Percentiles rank a stretch among this genome's conserved stretches.
phyloP scores from a whole-genome alignment of 1,140 invertebrate species.

The Hyles vespertilio region DNA sequence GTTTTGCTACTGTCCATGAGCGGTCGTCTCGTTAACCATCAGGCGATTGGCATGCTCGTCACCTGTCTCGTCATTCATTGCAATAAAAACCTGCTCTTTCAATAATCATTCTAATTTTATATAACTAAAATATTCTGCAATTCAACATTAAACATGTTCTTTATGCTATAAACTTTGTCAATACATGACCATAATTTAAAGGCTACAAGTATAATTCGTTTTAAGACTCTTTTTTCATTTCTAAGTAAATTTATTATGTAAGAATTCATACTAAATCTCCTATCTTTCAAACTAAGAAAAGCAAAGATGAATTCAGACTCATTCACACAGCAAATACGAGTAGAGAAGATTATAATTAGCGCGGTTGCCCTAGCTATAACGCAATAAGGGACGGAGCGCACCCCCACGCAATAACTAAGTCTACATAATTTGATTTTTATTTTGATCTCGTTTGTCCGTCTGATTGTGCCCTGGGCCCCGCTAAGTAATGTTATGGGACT shows the following conservation, averaged over 20 bases:
- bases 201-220: too few species aligned
- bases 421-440: slow-evolving; percentile 51
- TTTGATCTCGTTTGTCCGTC: slow-evolving; percentile 43
- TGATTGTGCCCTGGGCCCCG: slow-evolving; percentile 29
- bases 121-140: too few species aligned
- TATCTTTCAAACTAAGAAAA: too few species aligned
- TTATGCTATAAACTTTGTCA: neutral
- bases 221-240: too few species aligned
- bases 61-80: too few species aligned
- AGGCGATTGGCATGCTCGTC: too few species aligned
- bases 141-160: neutral
- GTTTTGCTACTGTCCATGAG: too few species aligned
- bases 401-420: slow-evolving; percentile 29
- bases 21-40: too few species aligned
- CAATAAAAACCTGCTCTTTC: neutral
- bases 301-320: slow-evolving; percentile 11
- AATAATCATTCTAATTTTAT: too few species aligned
- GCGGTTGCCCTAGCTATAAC: slow-evolving; percentile 26
- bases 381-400: slow-evolving; percentile 27
- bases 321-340: slow-evolving; percentile 14
- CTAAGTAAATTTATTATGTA: too few species aligned
- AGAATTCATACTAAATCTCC: too few species aligned
- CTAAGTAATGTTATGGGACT: slow-evolving; percentile 7
- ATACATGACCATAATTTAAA: too few species aligned
- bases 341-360: slow-evolving; percentile 30